Conservation (phyloP, 2,797 vertebrate genomes). For the Catharus ustulatus region DNA sequence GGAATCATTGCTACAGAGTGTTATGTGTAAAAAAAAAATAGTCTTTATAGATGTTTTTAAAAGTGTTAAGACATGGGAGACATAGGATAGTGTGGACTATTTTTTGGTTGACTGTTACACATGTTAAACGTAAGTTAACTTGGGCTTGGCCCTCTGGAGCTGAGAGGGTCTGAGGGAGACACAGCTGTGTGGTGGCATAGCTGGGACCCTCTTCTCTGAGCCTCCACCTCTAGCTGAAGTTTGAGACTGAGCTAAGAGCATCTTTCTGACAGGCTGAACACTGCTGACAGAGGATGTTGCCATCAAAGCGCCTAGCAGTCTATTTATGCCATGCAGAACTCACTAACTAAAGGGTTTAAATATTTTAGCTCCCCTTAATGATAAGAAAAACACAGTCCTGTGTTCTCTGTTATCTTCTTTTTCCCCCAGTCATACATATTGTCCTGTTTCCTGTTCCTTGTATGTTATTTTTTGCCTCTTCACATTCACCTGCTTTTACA, state of each 20-base stretch:
- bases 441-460: neutral
- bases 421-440: fast-evolving
- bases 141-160: neutral
- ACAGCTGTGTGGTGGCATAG: fast-evolving
- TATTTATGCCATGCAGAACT: neutral
- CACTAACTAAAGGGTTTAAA: neutral
- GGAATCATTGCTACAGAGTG: fast-evolving
- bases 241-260: neutral
- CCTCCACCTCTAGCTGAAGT: neutral
- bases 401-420: neutral
- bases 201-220: neutral
- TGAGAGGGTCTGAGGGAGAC: neutral
- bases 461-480: neutral
- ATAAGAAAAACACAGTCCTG: neutral
- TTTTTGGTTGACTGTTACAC: neutral
- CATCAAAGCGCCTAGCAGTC: neutral
- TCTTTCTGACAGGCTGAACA: neutral
- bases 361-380: neutral
- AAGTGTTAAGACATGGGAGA: fast-evolving
- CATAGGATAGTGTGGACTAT: neutral
- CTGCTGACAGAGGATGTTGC: neutral
- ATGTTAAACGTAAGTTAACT: neutral
- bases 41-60: neutral
- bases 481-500: neutral
- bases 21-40: neutral